Evolutionary conservation across 2,888 invertebrate species (phyloP).

Genomic region (Scaptomyza flava): DNA sequence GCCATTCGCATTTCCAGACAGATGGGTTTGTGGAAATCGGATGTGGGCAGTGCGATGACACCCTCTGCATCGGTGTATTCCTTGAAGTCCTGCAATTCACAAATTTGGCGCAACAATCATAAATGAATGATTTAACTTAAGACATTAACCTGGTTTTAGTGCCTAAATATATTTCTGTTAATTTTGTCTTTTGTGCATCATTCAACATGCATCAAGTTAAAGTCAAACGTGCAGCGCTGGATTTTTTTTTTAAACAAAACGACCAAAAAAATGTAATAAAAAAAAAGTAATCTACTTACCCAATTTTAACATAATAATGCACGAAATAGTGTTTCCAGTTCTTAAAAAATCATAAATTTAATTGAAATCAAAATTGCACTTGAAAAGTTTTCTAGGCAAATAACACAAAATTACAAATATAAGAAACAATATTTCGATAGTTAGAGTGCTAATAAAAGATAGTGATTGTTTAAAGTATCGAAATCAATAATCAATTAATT

Average conservation of each 20-base stretch:
- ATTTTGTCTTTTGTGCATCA: constrained; percentile 36
- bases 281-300: constrained; percentile 45
- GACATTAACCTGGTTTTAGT: constrained; percentile 13
- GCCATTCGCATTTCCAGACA: constrained; percentile 90
- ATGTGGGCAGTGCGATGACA: constrained; percentile 93
- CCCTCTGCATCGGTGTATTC: constrained; percentile 96
- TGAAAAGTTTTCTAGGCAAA: too few species aligned
- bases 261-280: too few species aligned
- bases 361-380: constrained; percentile 36
- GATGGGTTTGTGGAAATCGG: constrained; percentile 92
- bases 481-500: constrained; percentile 52
- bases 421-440: constrained; percentile 24
- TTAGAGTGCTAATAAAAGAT: constrained; percentile 61
- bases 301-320: constrained; percentile 7
- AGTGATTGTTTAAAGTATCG: constrained; percentile 51
- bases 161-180: constrained; percentile 7
- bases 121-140: background rate
- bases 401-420: background rate
- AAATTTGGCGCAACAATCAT: constrained; percentile 20
- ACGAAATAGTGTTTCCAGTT: constrained; percentile 22
- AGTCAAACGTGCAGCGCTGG: constrained; percentile 67
- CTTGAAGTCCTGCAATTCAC: constrained; percentile 90
- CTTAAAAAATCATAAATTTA: constrained; percentile 38
- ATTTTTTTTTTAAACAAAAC: constrained; percentile 1
- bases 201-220: constrained; percentile 66